Evolutionary conservation across 2,888 invertebrate species (phyloP).

Genomic region (Megalurothrips usitatus): DNA sequence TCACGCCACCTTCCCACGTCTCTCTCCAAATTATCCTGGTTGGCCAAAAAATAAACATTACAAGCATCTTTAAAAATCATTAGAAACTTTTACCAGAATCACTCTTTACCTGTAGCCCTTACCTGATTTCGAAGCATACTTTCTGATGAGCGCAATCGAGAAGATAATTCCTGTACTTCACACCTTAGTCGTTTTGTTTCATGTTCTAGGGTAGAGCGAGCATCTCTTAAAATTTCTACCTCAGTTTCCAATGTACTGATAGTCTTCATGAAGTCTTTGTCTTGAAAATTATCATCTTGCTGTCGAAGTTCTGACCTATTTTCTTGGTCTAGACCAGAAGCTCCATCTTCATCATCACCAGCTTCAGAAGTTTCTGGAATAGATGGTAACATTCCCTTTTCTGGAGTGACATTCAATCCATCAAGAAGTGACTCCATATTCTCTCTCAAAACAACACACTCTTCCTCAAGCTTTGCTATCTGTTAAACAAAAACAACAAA

Average conservation of each 20-base stretch:
- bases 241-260: neutral
- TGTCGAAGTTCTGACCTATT: neutral
- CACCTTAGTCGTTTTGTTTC: neutral
- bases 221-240: neutral
- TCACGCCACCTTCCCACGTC: neutral
- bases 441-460: slow-evolving; percentile 45
- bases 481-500: neutral
- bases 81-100: no score
- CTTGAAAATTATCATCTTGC: neutral
- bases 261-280: neutral
- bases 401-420: slow-evolving; percentile 42
- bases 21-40: slow-evolving; percentile 1
- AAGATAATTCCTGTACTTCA: neutral
- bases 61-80: neutral
- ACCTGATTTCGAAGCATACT: slow-evolving; percentile 7
- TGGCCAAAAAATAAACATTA: neutral
- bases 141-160: neutral
- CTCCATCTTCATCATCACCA: neutral
- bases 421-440: slow-evolving; percentile 43
- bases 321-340: neutral
- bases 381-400: slow-evolving; percentile 42
- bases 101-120: neutral
- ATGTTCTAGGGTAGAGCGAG: neutral
- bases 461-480: slow-evolving; percentile 40
- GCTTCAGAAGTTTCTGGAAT: slow-evolving; percentile 43